Evolutionary conservation across 2,888 invertebrate genomes (phyloP).

Genomic region (Calameuta pallipes): DNA sequence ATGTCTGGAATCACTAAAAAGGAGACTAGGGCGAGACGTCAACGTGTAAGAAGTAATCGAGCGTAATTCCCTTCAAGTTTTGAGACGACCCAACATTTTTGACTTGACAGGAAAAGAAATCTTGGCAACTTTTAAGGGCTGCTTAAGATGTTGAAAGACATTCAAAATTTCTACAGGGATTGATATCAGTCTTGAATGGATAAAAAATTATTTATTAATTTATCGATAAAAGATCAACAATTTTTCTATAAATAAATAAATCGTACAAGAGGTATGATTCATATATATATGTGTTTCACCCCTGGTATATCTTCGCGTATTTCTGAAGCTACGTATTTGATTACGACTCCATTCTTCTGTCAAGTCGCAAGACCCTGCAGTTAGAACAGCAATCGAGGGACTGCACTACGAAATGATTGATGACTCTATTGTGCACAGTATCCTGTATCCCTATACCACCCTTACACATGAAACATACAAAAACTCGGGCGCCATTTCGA

Average conservation of each 20-base stretch:
- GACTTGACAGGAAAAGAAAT: background rate
- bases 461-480: constrained; percentile 2
- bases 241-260: background rate
- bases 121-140: background rate
- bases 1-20: background rate
- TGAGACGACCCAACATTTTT: background rate
- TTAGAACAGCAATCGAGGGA: constrained; percentile 58
- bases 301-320: constrained; percentile 32
- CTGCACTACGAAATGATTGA: constrained; percentile 64
- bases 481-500: constrained; percentile 49
- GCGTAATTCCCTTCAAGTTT: background rate
- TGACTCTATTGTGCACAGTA: constrained; percentile 63
- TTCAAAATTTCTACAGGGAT: background rate
- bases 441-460: constrained; percentile 10
- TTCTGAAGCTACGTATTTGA: constrained; percentile 53
- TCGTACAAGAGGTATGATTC: background rate
- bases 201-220: background rate
- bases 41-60: background rate
- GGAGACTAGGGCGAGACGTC: background rate
- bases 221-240: background rate
- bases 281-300: background rate
- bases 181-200: background rate
- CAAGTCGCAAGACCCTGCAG: constrained; percentile 35
- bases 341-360: constrained; percentile 47
- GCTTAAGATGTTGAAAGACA: background rate